Conservation (phyloP, 2,888 invertebrate genomes). For the Ypsolopha sequella region DNA sequence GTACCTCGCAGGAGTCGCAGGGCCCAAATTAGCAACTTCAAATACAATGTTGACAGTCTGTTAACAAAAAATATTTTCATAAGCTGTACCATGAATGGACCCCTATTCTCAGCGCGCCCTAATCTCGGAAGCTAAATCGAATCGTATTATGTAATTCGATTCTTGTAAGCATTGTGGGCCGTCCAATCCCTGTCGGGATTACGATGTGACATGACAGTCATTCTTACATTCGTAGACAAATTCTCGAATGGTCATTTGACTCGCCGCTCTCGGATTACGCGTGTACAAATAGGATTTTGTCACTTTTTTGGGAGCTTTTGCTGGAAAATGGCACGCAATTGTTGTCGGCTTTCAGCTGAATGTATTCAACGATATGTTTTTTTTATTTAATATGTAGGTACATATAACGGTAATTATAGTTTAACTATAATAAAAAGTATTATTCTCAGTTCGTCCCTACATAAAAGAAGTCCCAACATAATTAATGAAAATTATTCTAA, state of each 20-base stretch:
- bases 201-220: neutral
- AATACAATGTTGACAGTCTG: neutral
- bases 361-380: no score
- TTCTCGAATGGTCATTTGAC: constrained; percentile 33
- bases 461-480: no score
- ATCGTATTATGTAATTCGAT: constrained; percentile 3
- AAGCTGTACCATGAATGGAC: neutral
- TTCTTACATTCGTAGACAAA: neutral
- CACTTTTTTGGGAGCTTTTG: no score
- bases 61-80: neutral
- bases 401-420: no score
- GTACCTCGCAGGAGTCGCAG: no score
- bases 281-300: no score
- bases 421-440: no score
- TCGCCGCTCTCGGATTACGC: constrained; percentile 23
- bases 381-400: no score
- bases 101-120: constrained; percentile 1
- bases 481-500: no score
- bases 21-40: neutral
- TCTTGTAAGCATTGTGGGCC: neutral
- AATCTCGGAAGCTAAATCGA: neutral
- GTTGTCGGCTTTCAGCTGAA: no score
- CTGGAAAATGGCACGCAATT: no score
- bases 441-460: no score
- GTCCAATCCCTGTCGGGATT: neutral